Evolutionary conservation across 2,113 vertebrate genomes (phyloP).

Genomic region (Halichoeres trimaculatus): DNA sequence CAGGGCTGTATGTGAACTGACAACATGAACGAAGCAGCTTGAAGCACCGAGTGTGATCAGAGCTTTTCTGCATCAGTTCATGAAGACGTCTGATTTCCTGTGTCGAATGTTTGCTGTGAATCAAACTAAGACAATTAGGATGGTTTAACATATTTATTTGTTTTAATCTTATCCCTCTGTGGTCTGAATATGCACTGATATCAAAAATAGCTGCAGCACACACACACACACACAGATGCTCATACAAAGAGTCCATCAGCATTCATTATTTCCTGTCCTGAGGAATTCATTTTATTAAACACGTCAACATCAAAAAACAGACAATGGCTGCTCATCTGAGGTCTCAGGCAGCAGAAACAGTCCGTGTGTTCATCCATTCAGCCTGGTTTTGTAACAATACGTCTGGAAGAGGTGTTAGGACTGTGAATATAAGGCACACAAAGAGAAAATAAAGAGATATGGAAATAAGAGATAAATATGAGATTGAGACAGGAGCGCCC

Average conservation of each 20-base stretch:
- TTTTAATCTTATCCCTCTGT: neutral
- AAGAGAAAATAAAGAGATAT: neutral
- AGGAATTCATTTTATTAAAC: constrained; percentile 17
- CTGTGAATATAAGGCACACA: neutral
- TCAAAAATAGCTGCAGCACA: neutral
- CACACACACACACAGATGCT: too few species aligned
- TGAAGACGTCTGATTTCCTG: too few species aligned
- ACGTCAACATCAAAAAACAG: neutral
- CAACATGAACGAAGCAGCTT: neutral
- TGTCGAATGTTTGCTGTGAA: neutral
- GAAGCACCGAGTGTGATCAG: constrained; percentile 4
- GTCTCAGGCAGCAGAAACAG: constrained; percentile 20
- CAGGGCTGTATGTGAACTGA: constrained; percentile 2
- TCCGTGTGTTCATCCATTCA: constrained; percentile 25
- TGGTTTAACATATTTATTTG: too few species aligned
- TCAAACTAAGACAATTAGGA: too few species aligned
- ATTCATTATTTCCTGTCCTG: neutral
- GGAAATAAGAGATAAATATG: constrained; percentile 15
- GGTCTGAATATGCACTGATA: neutral
- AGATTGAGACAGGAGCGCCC: neutral
- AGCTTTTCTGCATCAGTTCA: neutral
- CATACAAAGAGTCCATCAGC: neutral
- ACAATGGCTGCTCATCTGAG: constrained; percentile 33
- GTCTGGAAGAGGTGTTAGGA: constrained; percentile 43
- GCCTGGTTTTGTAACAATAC: constrained; percentile 26